Percentiles rank a stretch among this genome's conserved stretches.
phyloP scores from a whole-genome alignment of 2,888 invertebrate species.

The Sepiola atlantica region DNA sequence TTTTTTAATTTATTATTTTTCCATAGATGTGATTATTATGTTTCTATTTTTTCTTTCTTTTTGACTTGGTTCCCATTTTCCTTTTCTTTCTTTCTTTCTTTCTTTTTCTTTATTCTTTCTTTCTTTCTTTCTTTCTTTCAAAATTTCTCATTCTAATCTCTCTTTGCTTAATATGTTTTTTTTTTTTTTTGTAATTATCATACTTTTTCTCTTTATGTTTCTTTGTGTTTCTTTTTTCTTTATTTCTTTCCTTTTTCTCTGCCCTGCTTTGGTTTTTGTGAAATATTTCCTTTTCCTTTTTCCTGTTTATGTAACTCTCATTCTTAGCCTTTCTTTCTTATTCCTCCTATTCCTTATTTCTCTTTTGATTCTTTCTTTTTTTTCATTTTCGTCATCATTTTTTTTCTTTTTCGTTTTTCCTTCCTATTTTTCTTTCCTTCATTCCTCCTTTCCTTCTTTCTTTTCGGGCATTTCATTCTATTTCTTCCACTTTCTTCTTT shows the following conservation, averaged over 20 bases:
- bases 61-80: neutral
- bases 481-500: neutral
- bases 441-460: neutral
- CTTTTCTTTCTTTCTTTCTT: neutral
- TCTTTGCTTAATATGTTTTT: no score
- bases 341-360: neutral
- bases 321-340: neutral
- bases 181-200: no score
- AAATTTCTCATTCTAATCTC: no score
- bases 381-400: no score
- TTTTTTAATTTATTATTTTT: no score
- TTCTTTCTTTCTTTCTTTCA: neutral
- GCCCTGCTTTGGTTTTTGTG: neutral
- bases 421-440: neutral
- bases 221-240: no score
- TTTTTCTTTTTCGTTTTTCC: neutral
- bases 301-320: neutral
- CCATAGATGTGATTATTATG: neutral
- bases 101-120: neutral
- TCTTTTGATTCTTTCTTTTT: neutral
- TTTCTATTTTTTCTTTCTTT: neutral
- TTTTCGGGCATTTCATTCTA: neutral
- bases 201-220: no score
- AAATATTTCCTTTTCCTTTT: neutral
- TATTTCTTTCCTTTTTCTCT: no score